These are phyloP conservation scores for Hiodon alosoides DNA, from an alignment of 2,113 vertebrate genomes.

Conservation along the genomic window DNA sequence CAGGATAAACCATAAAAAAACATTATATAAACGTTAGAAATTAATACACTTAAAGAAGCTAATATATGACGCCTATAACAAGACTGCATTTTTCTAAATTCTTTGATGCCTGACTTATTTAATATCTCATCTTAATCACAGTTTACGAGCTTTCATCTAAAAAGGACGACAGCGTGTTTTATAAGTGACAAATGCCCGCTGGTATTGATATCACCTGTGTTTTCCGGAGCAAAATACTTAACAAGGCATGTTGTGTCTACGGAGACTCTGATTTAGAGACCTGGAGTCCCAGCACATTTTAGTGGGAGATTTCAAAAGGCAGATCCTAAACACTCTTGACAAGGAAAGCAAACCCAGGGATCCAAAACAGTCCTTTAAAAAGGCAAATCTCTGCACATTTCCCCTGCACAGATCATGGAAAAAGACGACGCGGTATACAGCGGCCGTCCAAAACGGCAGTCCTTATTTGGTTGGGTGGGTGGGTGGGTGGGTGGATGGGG, in stretches of 20 bases:
- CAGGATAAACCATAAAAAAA: no score
- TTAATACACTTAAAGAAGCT: no score
- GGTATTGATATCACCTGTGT: no score
- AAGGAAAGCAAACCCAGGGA: slow-evolving; percentile 15
- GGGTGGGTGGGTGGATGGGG: not conserved
- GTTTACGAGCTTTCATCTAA: no score
- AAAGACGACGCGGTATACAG: slow-evolving; percentile 54
- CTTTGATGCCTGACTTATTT: no score
- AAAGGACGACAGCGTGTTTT: no score
- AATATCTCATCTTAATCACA: no score
- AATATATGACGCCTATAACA: no score
- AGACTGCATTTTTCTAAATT: no score
- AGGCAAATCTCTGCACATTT: slow-evolving; percentile 56
- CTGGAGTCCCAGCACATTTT: not conserved
- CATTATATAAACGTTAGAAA: no score
- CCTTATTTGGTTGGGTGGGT: slow-evolving; percentile 13
- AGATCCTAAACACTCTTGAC: slow-evolving; percentile 19
- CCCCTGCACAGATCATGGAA: slow-evolving; percentile 57
- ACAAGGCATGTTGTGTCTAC: not conserved
- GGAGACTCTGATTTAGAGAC: slow-evolving; percentile 3
- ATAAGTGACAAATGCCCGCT: no score
- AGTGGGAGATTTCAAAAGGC: not conserved
- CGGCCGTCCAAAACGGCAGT: slow-evolving; percentile 45
- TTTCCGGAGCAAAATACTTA: not conserved
- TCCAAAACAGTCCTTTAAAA: slow-evolving; percentile 7